Conservation (phyloP, 2,797 vertebrate genomes). For the Sebastiscus tertius region DNA sequence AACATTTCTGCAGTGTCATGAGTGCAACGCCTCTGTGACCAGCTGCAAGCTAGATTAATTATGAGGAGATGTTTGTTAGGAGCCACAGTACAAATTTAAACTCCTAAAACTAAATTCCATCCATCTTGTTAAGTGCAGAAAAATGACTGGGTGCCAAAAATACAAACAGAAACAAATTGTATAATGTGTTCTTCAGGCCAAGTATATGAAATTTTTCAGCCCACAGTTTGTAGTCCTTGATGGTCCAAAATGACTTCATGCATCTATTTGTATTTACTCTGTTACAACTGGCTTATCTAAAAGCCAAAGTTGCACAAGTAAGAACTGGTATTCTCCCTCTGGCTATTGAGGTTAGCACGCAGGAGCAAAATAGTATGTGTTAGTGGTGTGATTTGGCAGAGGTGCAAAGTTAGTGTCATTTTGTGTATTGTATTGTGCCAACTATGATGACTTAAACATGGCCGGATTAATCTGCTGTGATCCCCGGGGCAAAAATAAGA, state of each 20-base stretch:
- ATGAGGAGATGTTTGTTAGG: constrained; percentile 10
- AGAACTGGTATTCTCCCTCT: background rate
- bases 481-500: background rate
- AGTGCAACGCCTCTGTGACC: background rate
- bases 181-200: constrained; percentile 1
- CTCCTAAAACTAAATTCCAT: constrained; percentile 24
- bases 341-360: background rate
- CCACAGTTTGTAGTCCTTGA: constrained; percentile 1
- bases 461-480: background rate
- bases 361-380: background rate
- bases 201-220: background rate
- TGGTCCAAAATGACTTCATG: constrained; percentile 11
- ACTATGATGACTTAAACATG: background rate
- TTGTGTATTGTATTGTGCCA: background rate
- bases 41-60: constrained; percentile 30
- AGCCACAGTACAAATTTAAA: constrained; percentile 15
- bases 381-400: background rate
- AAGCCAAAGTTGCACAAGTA: background rate
- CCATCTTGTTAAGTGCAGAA: background rate
- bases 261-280: constrained; percentile 22
- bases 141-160: background rate
- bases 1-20: background rate
- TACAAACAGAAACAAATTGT: constrained; percentile 15
- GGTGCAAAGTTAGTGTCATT: background rate
- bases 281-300: background rate